Percentiles rank a stretch among this genome's conserved stretches.
phyloP scores from a whole-genome alignment of 2,797 vertebrate genomes.

The Oceanodroma leucorhoa region DNA sequence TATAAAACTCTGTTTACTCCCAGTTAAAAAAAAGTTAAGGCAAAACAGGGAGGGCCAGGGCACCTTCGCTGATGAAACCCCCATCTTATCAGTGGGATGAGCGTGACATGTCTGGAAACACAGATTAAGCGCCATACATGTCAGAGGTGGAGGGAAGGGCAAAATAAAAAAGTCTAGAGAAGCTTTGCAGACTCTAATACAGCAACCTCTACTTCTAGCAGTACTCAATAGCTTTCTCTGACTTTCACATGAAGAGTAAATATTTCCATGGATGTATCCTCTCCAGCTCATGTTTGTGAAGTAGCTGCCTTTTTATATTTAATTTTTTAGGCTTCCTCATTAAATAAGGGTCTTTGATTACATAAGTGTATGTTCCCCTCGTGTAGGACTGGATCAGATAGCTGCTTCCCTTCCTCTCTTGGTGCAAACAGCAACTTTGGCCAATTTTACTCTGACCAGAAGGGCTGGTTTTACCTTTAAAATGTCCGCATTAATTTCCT shows the following conservation, averaged over 20 bases:
- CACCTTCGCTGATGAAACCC: not conserved
- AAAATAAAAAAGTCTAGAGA: not conserved
- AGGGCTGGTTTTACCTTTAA: conserved; percentile 41
- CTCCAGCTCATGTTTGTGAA: not conserved
- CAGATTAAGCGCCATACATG: not conserved
- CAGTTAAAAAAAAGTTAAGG: not conserved
- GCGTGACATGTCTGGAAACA: not conserved
- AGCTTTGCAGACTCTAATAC: not conserved
- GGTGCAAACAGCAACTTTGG: not conserved
- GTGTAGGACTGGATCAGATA: accelerated
- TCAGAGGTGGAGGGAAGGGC: not conserved
- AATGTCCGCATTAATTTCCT: not conserved
- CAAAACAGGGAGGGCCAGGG: not conserved
- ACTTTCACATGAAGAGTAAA: not conserved
- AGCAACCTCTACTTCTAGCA: not conserved
- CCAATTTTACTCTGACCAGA: not conserved
- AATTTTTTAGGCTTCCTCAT: not conserved
- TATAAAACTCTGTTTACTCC: not conserved
- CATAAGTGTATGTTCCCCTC: accelerated
- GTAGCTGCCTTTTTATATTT: not conserved
- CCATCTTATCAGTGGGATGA: not conserved
- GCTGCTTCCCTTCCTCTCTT: not conserved
- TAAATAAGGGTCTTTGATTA: not conserved
- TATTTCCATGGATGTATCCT: not conserved
- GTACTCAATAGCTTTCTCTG: not conserved